These are phyloP conservation scores for Cyclophora punctaria DNA, from an alignment of 2,888 invertebrate species.

Conservation along the genomic window DNA sequence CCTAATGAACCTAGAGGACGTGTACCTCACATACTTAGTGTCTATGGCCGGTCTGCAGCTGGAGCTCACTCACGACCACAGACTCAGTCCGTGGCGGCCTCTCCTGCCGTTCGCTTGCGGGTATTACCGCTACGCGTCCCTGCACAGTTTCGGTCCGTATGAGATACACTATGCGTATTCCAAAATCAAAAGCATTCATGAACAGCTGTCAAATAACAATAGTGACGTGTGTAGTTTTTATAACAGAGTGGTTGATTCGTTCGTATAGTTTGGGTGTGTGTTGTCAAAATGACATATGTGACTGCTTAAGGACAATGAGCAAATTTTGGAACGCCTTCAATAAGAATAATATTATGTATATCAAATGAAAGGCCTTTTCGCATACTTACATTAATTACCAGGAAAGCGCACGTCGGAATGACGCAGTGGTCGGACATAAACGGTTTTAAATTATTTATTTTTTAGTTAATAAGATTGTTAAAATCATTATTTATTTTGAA, in stretches of 20 bases:
- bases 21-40: conserved; percentile 81
- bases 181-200: conserved; percentile 18
- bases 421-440: too few species aligned
- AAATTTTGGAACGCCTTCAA: too few species aligned
- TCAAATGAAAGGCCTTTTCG: too few species aligned
- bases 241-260: conserved; percentile 1
- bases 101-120: conserved; percentile 30
- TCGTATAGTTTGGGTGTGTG: too few species aligned
- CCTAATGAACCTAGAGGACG: conserved; percentile 81
- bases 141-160: conserved; percentile 36
- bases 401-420: too few species aligned
- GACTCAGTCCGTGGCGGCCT: conserved; percentile 58
- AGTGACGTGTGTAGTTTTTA: conserved; percentile 26
- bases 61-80: conserved; percentile 70
- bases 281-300: too few species aligned
- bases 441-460: too few species aligned
- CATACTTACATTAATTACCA: too few species aligned
- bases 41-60: conserved; percentile 70
- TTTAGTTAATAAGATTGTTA: too few species aligned
- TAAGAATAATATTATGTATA: too few species aligned
- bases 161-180: conserved; percentile 39
- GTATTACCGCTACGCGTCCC: conserved; percentile 38
- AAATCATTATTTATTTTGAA: too few species aligned
- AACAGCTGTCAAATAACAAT: neutral
- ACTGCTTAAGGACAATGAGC: too few species aligned